Evolutionary conservation across 2,888 invertebrate genomes (phyloP), one percentile per base, ranked within the genome.

Genomic region (Petrophora chlorosata): DNA sequence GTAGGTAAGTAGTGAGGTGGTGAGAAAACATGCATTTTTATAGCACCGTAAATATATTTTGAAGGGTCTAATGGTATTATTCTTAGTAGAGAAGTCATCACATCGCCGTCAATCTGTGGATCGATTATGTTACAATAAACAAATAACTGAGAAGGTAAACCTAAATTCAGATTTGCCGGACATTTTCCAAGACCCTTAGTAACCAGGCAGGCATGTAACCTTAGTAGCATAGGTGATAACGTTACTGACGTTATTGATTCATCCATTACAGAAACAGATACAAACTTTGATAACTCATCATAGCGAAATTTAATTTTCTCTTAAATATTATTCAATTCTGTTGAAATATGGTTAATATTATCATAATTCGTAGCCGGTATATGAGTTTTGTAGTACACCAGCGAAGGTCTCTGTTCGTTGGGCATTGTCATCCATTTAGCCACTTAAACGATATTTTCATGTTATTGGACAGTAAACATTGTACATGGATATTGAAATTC

Each of bases 1-100:
- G 64, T 63, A 66, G 60, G 47, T 39, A 69, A 15, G 22, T 69
- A 68, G 34, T 65, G 65, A 41, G 44, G 50, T 19, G 45, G 51
- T 14, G 51, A 45, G 16, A 51, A 51, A 23, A 51, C 41, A 29
- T 64, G 58, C 62, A 62, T 68, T 59, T 60, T 62, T 39, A 59
- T 52, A 0, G 62, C 40, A 7, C 63, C 63, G 36, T 63, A 63
- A 10, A 46, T 54, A 32, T 63, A 46, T 32, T 33, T 46, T 19
- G 39, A 30, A 5, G 46, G 39, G 12, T 46, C 34, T 26, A 63
- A 40, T 12, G 63, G 49, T 47, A 63, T 57, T 0, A 65, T 57
- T 43, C 62, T 47, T 16, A 65, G 9, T 10, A 65, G 38, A 3
- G 62, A 36, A 25, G 56, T 32, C 53, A 65, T 62, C 0, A 61